Percentiles rank a stretch among this genome's conserved stretches.
Evolutionary conservation across 64 coral and sea anemone genomes (phyloP).

Genomic region (Montipora foliosa): DNA sequence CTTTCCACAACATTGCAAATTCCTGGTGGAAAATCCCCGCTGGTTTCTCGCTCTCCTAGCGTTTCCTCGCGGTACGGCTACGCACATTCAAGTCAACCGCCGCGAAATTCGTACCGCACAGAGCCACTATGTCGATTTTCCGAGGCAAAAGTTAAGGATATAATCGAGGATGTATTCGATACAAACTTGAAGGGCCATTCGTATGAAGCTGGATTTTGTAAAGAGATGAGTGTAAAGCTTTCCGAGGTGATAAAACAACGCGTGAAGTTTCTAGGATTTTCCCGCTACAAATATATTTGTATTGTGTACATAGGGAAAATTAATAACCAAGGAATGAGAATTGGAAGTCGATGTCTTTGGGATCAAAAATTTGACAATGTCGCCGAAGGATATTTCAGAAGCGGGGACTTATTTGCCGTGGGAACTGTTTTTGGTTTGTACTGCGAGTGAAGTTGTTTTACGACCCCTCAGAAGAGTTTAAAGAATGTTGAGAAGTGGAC

Average conservation of each 20-base stretch:
- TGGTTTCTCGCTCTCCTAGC: slow-evolving; percentile 76
- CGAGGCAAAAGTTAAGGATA: slow-evolving; percentile 70
- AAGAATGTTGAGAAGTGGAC: not conserved
- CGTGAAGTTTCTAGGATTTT: slow-evolving; percentile 81
- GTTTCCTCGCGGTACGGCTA: slow-evolving; percentile 50
- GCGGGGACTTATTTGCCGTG: slow-evolving; percentile 77
- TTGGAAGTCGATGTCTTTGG: slow-evolving; percentile 84
- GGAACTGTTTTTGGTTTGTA: slow-evolving; percentile 88
- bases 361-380: slow-evolving; percentile 77
- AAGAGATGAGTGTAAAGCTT: slow-evolving; percentile 78
- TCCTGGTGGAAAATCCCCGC: slow-evolving; percentile 20
- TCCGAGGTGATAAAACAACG: slow-evolving; percentile 87
- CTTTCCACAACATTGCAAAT: not conserved
- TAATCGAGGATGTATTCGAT: slow-evolving; percentile 79
- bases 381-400: slow-evolving; percentile 75
- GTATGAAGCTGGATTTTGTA: slow-evolving; percentile 77
- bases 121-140: slow-evolving; percentile 72
- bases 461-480: not conserved
- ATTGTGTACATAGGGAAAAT: slow-evolving; percentile 86
- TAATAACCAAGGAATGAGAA: slow-evolving; percentile 84
- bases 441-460: slow-evolving; percentile 56
- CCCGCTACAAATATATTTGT: slow-evolving; percentile 86
- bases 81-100: slow-evolving; percentile 6
- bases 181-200: slow-evolving; percentile 61
- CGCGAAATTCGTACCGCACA: slow-evolving; percentile 68